Conservation (phyloP, 2,888 invertebrate genomes). For the Zaprionus lineosus region DNA sequence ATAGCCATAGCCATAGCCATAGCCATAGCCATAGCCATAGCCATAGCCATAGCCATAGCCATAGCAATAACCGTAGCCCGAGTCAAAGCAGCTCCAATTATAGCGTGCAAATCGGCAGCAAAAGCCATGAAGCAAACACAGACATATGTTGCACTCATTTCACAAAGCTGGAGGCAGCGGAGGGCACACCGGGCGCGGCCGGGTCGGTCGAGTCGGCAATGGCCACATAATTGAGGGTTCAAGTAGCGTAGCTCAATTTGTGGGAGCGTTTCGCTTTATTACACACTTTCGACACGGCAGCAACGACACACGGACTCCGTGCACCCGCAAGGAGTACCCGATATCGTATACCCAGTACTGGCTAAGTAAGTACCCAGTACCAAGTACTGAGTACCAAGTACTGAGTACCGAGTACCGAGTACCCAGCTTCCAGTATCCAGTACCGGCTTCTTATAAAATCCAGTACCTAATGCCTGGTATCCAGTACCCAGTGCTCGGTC, state of each 20-base stretch:
- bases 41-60: constrained; percentile 1
- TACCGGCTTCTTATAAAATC: no score
- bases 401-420: background rate
- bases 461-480: constrained; percentile 22
- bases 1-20: background rate
- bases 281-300: constrained; percentile 76
- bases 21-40: constrained; percentile 10
- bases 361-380: constrained; percentile 5
- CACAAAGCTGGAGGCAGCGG: constrained; percentile 53
- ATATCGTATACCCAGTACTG: constrained; percentile 1
- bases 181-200: background rate
- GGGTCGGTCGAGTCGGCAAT: constrained; percentile 46
- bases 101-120: constrained; percentile 75
- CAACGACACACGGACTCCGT: constrained; percentile 19
- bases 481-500: background rate
- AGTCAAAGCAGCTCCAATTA: constrained; percentile 59
- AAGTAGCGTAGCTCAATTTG: constrained; percentile 78
- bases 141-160: constrained; percentile 73
- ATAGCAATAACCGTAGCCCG: constrained; percentile 3
- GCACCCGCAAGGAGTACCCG: constrained; percentile 13
- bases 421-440: no score
- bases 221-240: constrained; percentile 79
- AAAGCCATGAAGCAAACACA: constrained; percentile 70
- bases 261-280: constrained; percentile 74
- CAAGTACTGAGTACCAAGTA: background rate